Conservation (phyloP, 2,113 vertebrate species). For the Xyrauchen texanus region DNA sequence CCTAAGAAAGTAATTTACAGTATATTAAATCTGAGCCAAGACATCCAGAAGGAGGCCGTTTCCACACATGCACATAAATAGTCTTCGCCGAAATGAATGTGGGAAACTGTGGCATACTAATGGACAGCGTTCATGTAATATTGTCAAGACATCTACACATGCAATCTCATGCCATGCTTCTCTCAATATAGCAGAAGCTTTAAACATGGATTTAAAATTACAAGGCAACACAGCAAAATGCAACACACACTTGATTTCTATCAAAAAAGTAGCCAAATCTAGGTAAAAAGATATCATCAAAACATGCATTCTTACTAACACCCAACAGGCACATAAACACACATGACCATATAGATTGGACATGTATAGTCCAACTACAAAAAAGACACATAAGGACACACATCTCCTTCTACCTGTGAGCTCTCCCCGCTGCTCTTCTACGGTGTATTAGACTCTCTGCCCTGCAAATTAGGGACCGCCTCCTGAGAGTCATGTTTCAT, state of each 20-base stretch:
- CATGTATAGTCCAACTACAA: not conserved
- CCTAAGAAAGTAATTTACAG: not conserved
- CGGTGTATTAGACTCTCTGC: conserved; percentile 93
- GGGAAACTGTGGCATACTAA: not conserved
- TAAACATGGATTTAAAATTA: not conserved
- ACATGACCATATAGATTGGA: not conserved
- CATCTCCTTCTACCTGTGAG: conserved; percentile 81
- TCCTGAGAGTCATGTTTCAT: conserved; percentile 76
- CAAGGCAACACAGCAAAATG: not conserved
- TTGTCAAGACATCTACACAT: not conserved
- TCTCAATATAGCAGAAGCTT: not conserved
- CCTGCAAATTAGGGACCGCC: conserved; percentile 89
- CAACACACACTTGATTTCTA: not conserved
- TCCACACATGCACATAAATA: not conserved
- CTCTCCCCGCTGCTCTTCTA: conserved; percentile 84
- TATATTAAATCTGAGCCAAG: not conserved
- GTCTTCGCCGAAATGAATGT: not conserved
- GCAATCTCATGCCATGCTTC: not conserved
- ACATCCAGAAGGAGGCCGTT: not conserved
- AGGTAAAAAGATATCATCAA: too few relatives aligned
- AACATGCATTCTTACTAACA: not conserved
- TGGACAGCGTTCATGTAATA: not conserved
- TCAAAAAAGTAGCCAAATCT: not conserved
- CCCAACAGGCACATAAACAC: not conserved
- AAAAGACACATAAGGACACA: conserved; percentile 3